Conservation (phyloP, 2,888 invertebrate species). For the Diogma glabrata region DNA sequence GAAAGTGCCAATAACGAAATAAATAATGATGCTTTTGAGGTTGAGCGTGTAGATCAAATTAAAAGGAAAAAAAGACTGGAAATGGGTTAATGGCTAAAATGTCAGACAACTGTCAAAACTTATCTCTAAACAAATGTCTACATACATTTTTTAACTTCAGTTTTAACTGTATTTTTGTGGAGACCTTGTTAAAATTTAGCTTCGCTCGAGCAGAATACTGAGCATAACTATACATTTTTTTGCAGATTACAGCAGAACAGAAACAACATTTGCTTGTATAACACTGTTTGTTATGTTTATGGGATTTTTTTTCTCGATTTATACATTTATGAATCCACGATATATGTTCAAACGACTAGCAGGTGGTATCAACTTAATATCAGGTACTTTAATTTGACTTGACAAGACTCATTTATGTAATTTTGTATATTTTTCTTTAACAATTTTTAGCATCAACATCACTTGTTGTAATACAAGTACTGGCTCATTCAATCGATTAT, state of each 20-base stretch:
- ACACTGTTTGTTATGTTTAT: conserved; percentile 68
- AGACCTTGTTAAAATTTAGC: too few species aligned
- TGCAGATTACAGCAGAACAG: conserved; percentile 70
- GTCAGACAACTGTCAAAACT: too few species aligned
- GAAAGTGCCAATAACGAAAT: too few species aligned
- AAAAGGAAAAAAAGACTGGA: too few species aligned
- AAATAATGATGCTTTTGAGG: too few species aligned
- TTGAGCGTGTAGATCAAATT: too few species aligned
- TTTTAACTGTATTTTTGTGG: too few species aligned
- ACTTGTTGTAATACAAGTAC: conserved; percentile 71
- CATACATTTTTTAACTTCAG: too few species aligned
- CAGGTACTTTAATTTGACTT: conserved; percentile 42
- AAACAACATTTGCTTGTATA: conserved; percentile 74
- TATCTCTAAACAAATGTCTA: too few species aligned
- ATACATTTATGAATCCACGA: conserved; percentile 71
- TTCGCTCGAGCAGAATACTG: too few species aligned
- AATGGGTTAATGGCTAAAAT: too few species aligned
- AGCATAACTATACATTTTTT: too few species aligned
- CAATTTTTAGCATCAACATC: conserved; percentile 51
- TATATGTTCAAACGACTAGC: conserved; percentile 84
- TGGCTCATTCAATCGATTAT: conserved; percentile 60
- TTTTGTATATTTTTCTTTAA: conserved; percentile 20
- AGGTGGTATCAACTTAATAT: conserved; percentile 72
- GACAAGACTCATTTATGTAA: not conserved
- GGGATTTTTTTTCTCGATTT: conserved; percentile 70